Percentiles rank a stretch among this genome's conserved stretches.
These are phyloP conservation scores for Cygnus olor DNA, from an alignment of 2,797 vertebrate genomes.

Conservation along the genomic window DNA sequence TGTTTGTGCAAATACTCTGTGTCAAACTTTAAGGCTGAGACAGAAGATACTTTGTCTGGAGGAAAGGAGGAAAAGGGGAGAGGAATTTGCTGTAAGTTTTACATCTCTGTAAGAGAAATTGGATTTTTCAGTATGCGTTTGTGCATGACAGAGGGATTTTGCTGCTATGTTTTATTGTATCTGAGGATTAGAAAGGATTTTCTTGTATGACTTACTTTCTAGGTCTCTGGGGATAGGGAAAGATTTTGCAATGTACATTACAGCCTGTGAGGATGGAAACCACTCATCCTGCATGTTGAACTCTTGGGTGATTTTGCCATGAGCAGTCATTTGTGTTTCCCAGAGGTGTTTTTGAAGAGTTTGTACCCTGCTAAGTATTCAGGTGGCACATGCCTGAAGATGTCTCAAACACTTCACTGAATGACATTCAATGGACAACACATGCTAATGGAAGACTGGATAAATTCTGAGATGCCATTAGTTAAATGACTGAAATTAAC, in stretches of 20 bases:
- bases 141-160: background rate
- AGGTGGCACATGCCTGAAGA: background rate
- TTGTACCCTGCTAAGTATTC: background rate
- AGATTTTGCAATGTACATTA: background rate
- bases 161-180: background rate
- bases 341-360: conserved; percentile 22
- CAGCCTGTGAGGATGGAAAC: background rate
- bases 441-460: background rate
- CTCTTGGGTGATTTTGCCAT: background rate
- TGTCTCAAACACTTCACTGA: background rate
- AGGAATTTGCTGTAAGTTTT: background rate
- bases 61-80: background rate
- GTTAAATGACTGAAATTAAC: background rate
- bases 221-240: background rate
- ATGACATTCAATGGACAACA: background rate
- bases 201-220: background rate
- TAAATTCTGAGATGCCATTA: conserved; percentile 9
- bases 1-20: background rate
- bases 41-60: background rate
- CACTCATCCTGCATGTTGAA: background rate
- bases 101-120: background rate
- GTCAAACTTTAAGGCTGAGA: background rate
- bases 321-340: background rate
- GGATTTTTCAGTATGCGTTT: background rate
- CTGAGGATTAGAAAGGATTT: conserved; percentile 5